phyloP scores from a whole-genome alignment of 1,140 invertebrate species.

The Brachionus asplanchnoidis region DNA sequence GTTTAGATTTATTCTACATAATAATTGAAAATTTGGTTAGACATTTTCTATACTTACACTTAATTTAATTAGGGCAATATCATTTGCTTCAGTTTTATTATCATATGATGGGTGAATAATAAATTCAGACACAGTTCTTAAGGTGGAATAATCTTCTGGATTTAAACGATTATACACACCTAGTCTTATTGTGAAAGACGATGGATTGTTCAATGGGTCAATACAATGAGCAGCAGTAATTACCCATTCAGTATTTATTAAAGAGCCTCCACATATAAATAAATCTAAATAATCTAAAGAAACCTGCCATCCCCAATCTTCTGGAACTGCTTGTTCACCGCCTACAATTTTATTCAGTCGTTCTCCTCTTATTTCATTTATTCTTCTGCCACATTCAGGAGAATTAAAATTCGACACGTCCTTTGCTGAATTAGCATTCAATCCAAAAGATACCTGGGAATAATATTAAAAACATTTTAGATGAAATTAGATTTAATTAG shows the following conservation, averaged over 20 bases:
- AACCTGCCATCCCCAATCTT: slow-evolving; percentile 35
- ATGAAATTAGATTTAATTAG: background rate
- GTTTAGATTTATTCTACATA: no score
- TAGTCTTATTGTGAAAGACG: background rate
- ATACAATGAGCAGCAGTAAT: slow-evolving; percentile 67
- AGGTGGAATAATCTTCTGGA: background rate
- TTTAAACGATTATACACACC: background rate
- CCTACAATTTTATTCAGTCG: slow-evolving; percentile 5
- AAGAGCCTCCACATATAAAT: slow-evolving; percentile 56
- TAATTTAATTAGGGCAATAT: slow-evolving; percentile 41
- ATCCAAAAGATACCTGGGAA: background rate
- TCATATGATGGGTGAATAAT: background rate
- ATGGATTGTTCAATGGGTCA: slow-evolving; percentile 21
- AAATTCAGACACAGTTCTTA: background rate
- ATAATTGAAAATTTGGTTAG: no score
- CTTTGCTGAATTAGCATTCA: background rate
- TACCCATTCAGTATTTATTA: slow-evolving; percentile 63
- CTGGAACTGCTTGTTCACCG: background rate
- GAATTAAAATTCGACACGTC: background rate
- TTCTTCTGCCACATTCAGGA: background rate
- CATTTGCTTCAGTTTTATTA: background rate
- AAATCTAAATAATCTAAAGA: background rate
- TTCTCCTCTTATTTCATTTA: background rate
- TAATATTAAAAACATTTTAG: background rate
- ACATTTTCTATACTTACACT: background rate